Evolutionary conservation across 2,797 vertebrate genomes (phyloP), one percentile per base, ranked within the genome.

Genomic region (Lepilemur ruficaudatus): DNA sequence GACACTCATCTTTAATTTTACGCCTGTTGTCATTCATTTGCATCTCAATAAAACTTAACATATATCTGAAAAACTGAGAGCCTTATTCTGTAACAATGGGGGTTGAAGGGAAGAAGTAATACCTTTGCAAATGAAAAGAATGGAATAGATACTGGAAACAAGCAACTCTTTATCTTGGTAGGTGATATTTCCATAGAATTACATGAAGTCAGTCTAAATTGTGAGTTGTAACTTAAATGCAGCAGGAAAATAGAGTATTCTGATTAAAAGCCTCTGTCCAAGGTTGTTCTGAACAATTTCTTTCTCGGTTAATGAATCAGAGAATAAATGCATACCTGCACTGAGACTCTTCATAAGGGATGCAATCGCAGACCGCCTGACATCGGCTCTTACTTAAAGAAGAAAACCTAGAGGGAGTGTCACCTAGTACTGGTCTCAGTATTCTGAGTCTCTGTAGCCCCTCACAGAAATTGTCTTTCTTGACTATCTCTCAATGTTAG

Each of bases 261-360:
- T 55, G 76, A 95, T 94, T 87, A 87, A 88, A 93, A 89, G n/a
- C 14, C 10, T 96, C 93, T 95, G 83, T 97, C 50, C 43, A 23
- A 55, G 22, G 52, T 70, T 79, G 43, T 93, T 83, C n/a, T 55
- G 70, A 95, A 48, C 87, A 95, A 84, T 90, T 92, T 78, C 84
- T 92, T 73, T 89, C 80, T 91, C 88, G 69, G 93, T 97, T 83
- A 96, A 82, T 55, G 55, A 96, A 93, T 94, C 63, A 43, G 55
- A 52, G 63, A 80, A 91, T 57, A 80, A 92, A 41, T 48, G 28
- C 38, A 61, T 93, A 46, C 32, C 35, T 75, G 7, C 28, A n/a
- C 43, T 3, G 35, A 88, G 50, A 15, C 15, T 15, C 17, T 52
- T 52, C 50, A 52, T 18, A 52, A 15, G 17, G 17, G 50, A 52